Percentiles rank a stretch among this genome's conserved stretches.
These are phyloP conservation scores for Ornithorhynchus anatinus DNA, from an alignment of 2,113 vertebrate genomes.

Conservation along the genomic window DNA sequence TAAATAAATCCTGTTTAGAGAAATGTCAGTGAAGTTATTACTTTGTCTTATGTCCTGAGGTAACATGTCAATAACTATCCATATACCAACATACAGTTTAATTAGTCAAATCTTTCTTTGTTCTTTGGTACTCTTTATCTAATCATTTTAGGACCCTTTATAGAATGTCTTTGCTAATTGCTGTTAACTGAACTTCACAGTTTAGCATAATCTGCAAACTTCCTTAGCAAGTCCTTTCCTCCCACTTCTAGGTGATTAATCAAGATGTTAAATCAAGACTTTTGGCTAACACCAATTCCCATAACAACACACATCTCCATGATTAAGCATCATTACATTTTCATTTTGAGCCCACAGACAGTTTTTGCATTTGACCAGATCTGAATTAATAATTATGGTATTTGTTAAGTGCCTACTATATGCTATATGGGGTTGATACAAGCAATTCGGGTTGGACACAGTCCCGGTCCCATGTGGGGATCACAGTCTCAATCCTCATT, in stretches of 20 bases:
- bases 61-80: neutral
- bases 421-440: too few species aligned
- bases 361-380: too few species aligned
- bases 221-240: slow-evolving; percentile 14
- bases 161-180: slow-evolving; percentile 44
- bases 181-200: slow-evolving; percentile 35
- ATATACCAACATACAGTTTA: neutral
- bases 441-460: too few species aligned
- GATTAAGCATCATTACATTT: too few species aligned
- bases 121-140: slow-evolving; percentile 2
- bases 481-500: too few species aligned
- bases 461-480: too few species aligned
- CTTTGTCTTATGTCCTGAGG: neutral
- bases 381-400: too few species aligned
- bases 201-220: slow-evolving; percentile 34
- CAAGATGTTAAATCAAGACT: slow-evolving; percentile 20
- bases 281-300: neutral
- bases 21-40: too few species aligned
- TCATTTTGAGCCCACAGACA: too few species aligned
- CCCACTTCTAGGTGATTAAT: slow-evolving; percentile 9
- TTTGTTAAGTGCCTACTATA: too few species aligned
- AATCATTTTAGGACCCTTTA: slow-evolving; percentile 11
- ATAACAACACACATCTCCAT: too few species aligned
- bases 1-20: too few species aligned
- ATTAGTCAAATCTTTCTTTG: slow-evolving; percentile 11